Percentiles rank a stretch among this genome's conserved stretches.
Evolutionary conservation across 2,113 vertebrate genomes (phyloP).

Genomic region (Lycaon pictus): DNA sequence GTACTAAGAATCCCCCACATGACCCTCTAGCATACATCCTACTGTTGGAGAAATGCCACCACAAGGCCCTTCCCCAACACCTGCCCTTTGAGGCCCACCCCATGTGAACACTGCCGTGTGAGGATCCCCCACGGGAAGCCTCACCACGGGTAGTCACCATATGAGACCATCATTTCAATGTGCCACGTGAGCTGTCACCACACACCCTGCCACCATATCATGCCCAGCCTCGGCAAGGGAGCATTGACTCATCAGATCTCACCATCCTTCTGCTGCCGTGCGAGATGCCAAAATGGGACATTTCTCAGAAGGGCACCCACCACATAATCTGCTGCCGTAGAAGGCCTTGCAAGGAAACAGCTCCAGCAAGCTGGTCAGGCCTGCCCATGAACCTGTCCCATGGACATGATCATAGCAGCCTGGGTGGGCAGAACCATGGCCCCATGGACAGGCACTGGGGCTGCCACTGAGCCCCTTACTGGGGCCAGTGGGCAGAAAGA

Average conservation of each 20-base stretch:
- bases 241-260: not conserved
- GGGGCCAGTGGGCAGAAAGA: not conserved
- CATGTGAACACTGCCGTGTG: accelerated
- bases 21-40: not conserved
- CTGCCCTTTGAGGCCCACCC: not conserved
- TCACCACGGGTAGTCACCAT: accelerated
- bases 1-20: not conserved
- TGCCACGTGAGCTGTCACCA: not conserved
- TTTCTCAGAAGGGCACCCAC: not conserved
- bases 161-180: not conserved
- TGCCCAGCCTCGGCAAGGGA: accelerated
- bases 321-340: not conserved
- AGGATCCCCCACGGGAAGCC: not conserved
- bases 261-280: not conserved
- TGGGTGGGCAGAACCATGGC: not conserved
- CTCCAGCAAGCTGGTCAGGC: not conserved
- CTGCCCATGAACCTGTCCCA: accelerated
- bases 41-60: not conserved
- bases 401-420: accelerated
- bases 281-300: not conserved
- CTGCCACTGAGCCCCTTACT: not conserved
- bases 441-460: not conserved
- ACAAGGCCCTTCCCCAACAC: not conserved
- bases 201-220: not conserved
- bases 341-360: not conserved